phyloP scores from a whole-genome alignment of 1,140 invertebrate genomes.

The Anastrepha ludens region DNA sequence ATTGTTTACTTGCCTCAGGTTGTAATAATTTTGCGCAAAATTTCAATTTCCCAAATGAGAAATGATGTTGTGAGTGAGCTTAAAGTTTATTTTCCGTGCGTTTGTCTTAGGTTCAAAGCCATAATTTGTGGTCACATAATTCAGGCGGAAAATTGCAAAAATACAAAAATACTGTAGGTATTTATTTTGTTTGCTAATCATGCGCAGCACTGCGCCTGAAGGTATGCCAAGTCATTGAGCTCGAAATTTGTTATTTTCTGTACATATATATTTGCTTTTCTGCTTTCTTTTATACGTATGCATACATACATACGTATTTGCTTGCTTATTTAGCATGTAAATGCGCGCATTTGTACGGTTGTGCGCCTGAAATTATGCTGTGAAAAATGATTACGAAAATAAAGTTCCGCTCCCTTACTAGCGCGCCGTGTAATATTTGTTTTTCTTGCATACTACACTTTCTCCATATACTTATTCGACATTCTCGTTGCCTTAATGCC shows the following conservation, averaged over 20 bases:
- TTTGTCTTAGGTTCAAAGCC: not conserved
- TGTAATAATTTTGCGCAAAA: conserved; percentile 20
- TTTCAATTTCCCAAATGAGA: not conserved
- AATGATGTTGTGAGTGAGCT: not conserved
- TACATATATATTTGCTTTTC: not conserved
- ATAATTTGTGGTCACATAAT: conserved; percentile 31
- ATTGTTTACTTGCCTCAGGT: conserved; percentile 11
- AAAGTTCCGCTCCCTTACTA: not conserved
- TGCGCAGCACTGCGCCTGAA: not conserved
- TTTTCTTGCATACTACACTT: not conserved
- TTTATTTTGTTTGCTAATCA: conserved; percentile 40
- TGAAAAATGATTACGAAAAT: conserved; percentile 25
- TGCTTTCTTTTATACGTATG: not conserved
- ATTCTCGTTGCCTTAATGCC: not conserved
- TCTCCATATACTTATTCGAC: not conserved
- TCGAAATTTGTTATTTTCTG: conserved; percentile 11
- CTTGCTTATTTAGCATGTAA: not conserved
- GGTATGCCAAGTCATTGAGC: conserved; percentile 22
- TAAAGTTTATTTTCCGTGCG: not conserved
- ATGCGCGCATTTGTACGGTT: conserved; percentile 9
- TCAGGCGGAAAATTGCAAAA: conserved; percentile 25
- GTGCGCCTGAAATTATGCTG: conserved; percentile 16
- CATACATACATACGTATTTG: not conserved
- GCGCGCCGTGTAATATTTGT: not conserved
- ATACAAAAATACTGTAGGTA: not conserved